A percentile compares a stretch with the other conserved stretches of the same genome.
Evolutionary conservation across 2,888 invertebrate genomes (phyloP).

Genomic region (Minunthozetes semirufus): DNA sequence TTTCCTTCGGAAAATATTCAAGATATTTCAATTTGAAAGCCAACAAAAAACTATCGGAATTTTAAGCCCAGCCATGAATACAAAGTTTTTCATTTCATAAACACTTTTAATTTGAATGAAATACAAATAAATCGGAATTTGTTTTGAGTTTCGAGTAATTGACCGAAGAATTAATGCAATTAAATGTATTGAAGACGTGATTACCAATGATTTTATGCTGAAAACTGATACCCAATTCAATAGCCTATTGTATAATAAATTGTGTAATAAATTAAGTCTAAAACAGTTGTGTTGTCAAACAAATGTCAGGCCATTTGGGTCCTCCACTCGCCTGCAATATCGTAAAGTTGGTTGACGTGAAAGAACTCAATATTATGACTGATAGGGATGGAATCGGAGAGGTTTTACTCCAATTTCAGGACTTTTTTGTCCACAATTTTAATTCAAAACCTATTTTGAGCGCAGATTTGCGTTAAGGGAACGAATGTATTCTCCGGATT

Average conservation of each 20-base stretch:
- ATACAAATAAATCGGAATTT: background rate
- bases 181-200: background rate
- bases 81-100: too few relatives aligned
- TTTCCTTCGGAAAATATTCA: too few relatives aligned
- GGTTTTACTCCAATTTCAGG: constrained; percentile 38
- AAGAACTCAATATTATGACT: constrained; percentile 94
- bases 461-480: constrained; percentile 77
- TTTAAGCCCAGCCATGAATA: too few relatives aligned
- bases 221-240: constrained; percentile 9
- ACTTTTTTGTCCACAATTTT: background rate
- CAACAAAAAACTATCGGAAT: too few relatives aligned
- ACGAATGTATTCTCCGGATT: constrained; percentile 77
- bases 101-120: background rate
- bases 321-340: constrained; percentile 91
- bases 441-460: background rate
- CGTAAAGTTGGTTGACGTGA: constrained; percentile 91
- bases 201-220: background rate
- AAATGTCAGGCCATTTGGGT: constrained; percentile 69
- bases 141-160: too few relatives aligned
- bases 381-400: constrained; percentile 63
- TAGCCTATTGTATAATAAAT: too few relatives aligned
- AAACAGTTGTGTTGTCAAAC: background rate
- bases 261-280: background rate
- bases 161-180: background rate
- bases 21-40: too few relatives aligned